These are phyloP conservation scores for Amphipoea lucens DNA, from an alignment of 2,888 invertebrate species.

Conservation along the genomic window DNA sequence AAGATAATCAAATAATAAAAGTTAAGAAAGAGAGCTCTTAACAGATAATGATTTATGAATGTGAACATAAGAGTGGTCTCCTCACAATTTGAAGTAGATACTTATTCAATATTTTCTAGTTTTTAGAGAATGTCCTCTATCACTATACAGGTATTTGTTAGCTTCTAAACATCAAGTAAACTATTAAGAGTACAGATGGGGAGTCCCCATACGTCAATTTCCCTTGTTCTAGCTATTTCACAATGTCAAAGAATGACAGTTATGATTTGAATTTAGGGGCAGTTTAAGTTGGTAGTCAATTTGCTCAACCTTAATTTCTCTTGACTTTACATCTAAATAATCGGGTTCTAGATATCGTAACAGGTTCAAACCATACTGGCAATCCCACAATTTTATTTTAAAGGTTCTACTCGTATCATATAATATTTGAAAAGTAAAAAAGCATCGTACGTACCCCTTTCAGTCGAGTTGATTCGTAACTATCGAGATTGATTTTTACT, in stretches of 20 bases:
- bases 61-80: background rate
- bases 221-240: background rate
- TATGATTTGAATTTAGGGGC: background rate
- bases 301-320: background rate
- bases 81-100: background rate
- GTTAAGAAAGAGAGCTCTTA: background rate
- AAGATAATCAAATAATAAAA: background rate
- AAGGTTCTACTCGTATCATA: background rate
- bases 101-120: background rate
- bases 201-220: background rate
- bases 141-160: background rate
- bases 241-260: background rate
- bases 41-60: background rate
- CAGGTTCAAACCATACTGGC: background rate
- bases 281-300: background rate
- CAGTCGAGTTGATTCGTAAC: background rate
- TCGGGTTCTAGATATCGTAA: background rate
- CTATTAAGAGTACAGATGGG: too few relatives aligned
- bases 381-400: background rate
- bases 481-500: background rate
- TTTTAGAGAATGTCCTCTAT: background rate
- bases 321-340: background rate
- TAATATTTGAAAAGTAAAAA: background rate
- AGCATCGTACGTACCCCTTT: background rate
- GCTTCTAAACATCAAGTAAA: background rate